A percentile compares a stretch with the other conserved stretches of the same genome.
These are phyloP conservation scores for Allenopithecus nigroviridis DNA, from an alignment of 2,797 vertebrate species.

Conservation along the genomic window DNA sequence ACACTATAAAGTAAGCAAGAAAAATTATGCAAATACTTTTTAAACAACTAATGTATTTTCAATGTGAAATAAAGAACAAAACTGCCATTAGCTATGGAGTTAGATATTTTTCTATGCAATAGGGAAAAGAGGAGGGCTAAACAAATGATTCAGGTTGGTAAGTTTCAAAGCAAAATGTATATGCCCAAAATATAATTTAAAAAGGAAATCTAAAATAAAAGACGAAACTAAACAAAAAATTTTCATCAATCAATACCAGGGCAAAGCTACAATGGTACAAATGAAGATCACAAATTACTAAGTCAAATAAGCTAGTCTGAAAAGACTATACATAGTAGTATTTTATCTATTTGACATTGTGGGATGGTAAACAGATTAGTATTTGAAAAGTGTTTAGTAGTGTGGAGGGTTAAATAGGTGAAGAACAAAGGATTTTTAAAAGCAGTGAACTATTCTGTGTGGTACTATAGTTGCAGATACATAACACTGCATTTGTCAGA, in stretches of 20 bases:
- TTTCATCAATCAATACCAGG: neutral
- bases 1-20: neutral
- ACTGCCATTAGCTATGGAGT: neutral
- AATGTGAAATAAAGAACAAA: neutral
- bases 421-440: neutral
- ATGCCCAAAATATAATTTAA: neutral
- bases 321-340: neutral
- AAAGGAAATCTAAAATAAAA: neutral
- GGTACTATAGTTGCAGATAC: neutral
- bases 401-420: neutral
- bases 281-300: neutral
- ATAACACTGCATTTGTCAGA: slow-evolving; percentile 3
- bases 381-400: neutral
- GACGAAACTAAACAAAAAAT: neutral
- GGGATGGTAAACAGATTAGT: neutral
- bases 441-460: neutral
- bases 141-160: neutral
- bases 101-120: neutral
- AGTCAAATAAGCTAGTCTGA: neutral
- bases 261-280: neutral
- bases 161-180: neutral
- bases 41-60: neutral
- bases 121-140: neutral
- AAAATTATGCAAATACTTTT: neutral
- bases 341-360: neutral